Conservation (phyloP, 2,113 vertebrate species). For the Hucho hucho region DNA sequence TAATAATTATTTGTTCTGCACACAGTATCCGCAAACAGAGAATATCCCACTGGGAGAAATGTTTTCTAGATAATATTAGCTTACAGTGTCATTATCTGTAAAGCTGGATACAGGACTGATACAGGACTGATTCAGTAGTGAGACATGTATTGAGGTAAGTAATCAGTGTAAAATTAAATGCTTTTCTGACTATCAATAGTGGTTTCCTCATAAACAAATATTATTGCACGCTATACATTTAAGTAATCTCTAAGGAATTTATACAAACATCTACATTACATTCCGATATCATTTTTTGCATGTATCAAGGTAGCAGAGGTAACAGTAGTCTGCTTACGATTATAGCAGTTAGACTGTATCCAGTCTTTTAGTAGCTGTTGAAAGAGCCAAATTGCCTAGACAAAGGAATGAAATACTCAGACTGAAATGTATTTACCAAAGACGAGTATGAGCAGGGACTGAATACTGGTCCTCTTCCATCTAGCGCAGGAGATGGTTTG, state of each 20-base stretch:
- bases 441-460: neutral
- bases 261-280: neutral
- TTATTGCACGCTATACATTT: neutral
- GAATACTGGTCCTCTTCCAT: neutral
- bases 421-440: neutral
- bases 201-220: constrained; percentile 17
- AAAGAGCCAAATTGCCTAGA: neutral
- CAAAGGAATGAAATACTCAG: neutral
- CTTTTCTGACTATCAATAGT: neutral
- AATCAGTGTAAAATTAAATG: neutral
- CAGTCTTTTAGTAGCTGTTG: constrained; percentile 7
- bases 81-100: neutral
- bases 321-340: constrained; percentile 2
- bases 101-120: constrained; percentile 10
- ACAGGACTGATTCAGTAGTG: neutral
- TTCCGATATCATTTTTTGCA: neutral
- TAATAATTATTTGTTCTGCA: constrained; percentile 1
- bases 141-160: constrained; percentile 4
- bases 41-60: too few relatives aligned
- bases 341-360: neutral
- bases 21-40: neutral
- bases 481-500: neutral
- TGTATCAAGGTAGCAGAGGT: neutral
- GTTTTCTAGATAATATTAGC: too few relatives aligned
- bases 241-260: neutral